Conservation (phyloP, 2,888 invertebrate genomes). For the Meloe dianella region DNA sequence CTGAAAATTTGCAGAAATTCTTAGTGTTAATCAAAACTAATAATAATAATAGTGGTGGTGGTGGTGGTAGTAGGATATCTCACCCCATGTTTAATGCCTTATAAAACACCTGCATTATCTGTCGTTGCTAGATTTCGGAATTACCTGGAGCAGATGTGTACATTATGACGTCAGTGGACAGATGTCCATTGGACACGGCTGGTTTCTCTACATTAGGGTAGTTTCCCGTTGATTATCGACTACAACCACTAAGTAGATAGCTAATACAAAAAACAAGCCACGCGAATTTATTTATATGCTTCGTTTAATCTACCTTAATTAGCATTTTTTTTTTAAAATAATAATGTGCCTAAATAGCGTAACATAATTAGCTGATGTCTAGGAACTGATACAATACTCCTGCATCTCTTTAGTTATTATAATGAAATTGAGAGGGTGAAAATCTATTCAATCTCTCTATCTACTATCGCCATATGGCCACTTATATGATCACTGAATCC, state of each 20-base stretch:
- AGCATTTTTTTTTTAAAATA: neutral
- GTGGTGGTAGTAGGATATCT: neutral
- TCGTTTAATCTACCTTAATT: constrained; percentile 20
- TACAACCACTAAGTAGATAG: constrained; percentile 13
- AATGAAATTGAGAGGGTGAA: neutral
- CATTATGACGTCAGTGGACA: constrained; percentile 37
- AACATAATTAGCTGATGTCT: constrained; percentile 2
- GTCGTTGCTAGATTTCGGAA: constrained; percentile 29
- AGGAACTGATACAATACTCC: constrained; percentile 1
- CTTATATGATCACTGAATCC: neutral
- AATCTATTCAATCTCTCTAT: neutral
- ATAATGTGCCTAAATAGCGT: neutral
- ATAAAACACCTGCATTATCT: constrained; percentile 30
- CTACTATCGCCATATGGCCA: constrained; percentile 4
- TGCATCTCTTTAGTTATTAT: too few relatives aligned
- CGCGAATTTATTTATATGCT: constrained; percentile 42
- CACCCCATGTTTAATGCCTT: neutral
- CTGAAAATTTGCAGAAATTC: neutral
- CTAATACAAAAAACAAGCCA: constrained; percentile 32
- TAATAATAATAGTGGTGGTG: neutral
- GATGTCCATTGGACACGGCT: constrained; percentile 40
- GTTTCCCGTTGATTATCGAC: constrained; percentile 22
- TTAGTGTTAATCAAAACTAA: too few relatives aligned
- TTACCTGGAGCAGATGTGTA: constrained; percentile 37
- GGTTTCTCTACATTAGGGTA: constrained; percentile 32